These are phyloP conservation scores for Melinaea marsaeus DNA, from an alignment of 2,888 invertebrate genomes.

Conservation along the genomic window DNA sequence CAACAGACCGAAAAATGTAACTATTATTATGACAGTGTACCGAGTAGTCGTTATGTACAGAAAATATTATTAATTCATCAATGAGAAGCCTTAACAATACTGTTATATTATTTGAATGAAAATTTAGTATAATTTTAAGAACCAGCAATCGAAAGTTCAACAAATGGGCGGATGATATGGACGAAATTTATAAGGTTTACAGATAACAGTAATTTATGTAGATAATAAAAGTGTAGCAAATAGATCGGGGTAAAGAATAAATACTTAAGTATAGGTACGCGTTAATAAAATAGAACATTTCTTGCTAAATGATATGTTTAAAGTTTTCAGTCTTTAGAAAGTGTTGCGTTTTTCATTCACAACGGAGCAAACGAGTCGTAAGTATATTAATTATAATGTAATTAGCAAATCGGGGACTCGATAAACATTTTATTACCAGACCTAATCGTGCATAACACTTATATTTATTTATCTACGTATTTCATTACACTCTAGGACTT, in stretches of 20 bases:
- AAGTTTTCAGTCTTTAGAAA: slow-evolving; percentile 61
- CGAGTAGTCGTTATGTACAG: background rate
- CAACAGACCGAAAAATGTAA: too few species aligned
- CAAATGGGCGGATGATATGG: slow-evolving; percentile 32
- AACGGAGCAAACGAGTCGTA: slow-evolving; percentile 5
- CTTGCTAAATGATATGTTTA: slow-evolving; percentile 62
- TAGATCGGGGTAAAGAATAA: slow-evolving; percentile 19
- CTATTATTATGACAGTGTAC: too few species aligned
- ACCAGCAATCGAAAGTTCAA: slow-evolving; percentile 18
- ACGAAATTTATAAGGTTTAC: slow-evolving; percentile 31
- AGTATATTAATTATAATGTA: background rate
- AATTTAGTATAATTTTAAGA: slow-evolving; percentile 13
- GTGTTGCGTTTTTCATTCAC: slow-evolving; percentile 37
- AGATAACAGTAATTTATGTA: slow-evolving; percentile 6
- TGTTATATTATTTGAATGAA: background rate
- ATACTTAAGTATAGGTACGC: slow-evolving; percentile 10
- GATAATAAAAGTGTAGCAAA: slow-evolving; percentile 5
- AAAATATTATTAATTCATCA: background rate
- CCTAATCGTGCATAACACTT: slow-evolving; percentile 2
- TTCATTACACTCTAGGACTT: background rate
- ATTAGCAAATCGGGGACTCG: background rate
- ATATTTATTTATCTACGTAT: slow-evolving; percentile 1
- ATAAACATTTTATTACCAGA: background rate
- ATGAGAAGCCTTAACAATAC: slow-evolving; percentile 3
- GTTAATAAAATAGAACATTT: slow-evolving; percentile 34